These are phyloP conservation scores for Andrena haemorrhoa DNA, from an alignment of 2,888 invertebrate species.

Conservation along the genomic window DNA sequence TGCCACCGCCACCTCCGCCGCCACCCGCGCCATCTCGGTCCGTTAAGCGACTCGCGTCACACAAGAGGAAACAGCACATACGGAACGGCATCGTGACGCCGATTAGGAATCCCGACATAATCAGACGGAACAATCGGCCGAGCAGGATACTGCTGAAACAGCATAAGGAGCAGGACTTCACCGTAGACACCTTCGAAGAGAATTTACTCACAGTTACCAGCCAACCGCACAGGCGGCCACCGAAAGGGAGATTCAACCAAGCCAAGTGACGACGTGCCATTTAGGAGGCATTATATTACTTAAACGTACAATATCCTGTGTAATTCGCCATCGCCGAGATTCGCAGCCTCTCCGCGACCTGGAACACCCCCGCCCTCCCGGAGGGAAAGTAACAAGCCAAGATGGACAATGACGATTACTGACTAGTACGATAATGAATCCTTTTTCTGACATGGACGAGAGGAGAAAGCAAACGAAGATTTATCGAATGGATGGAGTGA, in stretches of 20 bases:
- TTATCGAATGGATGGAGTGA: not conserved
- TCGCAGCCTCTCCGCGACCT: not conserved
- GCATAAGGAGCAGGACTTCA: conserved; percentile 77
- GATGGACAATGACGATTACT: conserved; percentile 15
- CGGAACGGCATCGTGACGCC: conserved; percentile 39
- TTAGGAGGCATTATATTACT: conserved; percentile 37
- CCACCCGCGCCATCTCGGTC: not conserved
- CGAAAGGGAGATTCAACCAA: conserved; percentile 36
- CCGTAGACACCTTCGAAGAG: conserved; percentile 79
- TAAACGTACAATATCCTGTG: conserved; percentile 37
- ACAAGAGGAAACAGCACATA: conserved; percentile 42
- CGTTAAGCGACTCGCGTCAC: conserved; percentile 18
- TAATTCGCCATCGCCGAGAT: conserved; percentile 8
- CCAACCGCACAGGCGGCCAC: conserved; percentile 19
- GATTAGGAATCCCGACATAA: not conserved
- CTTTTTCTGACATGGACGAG: not conserved
- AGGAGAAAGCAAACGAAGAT: not conserved
- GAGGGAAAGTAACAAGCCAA: not conserved
- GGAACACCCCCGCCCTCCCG: not conserved
- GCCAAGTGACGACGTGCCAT: conserved; percentile 55
- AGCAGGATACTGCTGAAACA: conserved; percentile 22
- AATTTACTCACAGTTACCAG: conserved; percentile 70
- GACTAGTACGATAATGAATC: not conserved
- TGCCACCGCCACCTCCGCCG: conserved; percentile 64
- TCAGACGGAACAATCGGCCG: conserved; percentile 10